A percentile compares a stretch with the other conserved stretches of the same genome.
Conservation (phyloP, 2,888 invertebrate genomes). For the Coleophora deauratella region DNA sequence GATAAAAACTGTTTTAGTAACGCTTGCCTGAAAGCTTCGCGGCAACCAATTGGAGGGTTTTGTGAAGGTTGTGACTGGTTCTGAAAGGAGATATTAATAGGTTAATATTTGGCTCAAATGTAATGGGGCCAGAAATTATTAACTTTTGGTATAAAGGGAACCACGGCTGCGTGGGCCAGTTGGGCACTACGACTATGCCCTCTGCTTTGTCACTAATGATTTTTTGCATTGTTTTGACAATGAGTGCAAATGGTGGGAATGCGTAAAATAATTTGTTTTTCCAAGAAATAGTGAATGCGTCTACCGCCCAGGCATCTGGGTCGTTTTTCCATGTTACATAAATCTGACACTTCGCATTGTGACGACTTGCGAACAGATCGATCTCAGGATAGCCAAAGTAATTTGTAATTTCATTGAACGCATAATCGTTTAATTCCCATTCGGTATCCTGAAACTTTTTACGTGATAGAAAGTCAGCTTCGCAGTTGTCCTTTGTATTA, state of each 20-base stretch:
- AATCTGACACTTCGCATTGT: too few species aligned
- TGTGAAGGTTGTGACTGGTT: constrained; percentile 4
- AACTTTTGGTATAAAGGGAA: constrained; percentile 21
- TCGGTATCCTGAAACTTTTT: too few species aligned
- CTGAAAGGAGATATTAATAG: constrained; percentile 10
- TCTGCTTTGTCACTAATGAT: constrained; percentile 4
- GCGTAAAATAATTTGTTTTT: not conserved
- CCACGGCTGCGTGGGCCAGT: constrained; percentile 22
- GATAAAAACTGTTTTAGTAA: constrained; percentile 1
- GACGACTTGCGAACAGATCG: constrained; percentile 1
- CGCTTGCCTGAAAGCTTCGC: constrained; percentile 5
- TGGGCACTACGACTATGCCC: constrained; percentile 3
- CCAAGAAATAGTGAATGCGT: too few species aligned
- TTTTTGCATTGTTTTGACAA: constrained; percentile 2
- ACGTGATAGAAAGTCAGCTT: too few species aligned
- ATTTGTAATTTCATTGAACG: not conserved
- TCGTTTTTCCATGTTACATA: too few species aligned
- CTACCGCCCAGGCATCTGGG: too few species aligned
- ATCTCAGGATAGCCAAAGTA: not conserved
- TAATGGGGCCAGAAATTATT: constrained; percentile 3
- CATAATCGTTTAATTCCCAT: too few species aligned
- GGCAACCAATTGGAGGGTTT: constrained; percentile 4
- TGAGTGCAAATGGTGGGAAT: constrained; percentile 10
- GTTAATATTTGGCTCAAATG: constrained; percentile 5
- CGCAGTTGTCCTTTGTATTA: too few species aligned